These are phyloP conservation scores for Gallinago media DNA, from an alignment of 2,113 vertebrate genomes.

Conservation along the genomic window DNA sequence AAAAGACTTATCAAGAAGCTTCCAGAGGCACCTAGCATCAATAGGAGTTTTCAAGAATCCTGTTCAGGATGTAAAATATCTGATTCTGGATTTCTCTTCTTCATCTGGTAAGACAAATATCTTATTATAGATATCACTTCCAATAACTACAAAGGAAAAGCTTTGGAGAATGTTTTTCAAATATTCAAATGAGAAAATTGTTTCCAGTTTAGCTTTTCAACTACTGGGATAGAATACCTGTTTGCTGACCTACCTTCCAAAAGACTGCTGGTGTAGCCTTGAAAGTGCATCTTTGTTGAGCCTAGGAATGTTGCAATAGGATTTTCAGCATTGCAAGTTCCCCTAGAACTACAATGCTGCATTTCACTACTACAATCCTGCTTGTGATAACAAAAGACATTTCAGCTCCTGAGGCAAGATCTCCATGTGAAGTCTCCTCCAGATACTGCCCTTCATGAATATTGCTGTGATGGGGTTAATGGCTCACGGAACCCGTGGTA, in stretches of 20 bases:
- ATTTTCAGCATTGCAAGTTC: background rate
- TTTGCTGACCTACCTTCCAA: background rate
- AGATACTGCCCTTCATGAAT: background rate
- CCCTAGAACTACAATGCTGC: background rate
- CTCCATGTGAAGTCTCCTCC: background rate
- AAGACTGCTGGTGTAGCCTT: background rate
- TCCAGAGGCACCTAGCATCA: background rate
- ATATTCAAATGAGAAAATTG: background rate
- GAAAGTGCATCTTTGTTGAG: background rate
- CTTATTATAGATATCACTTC: background rate
- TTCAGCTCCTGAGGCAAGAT: background rate
- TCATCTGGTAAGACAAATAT: background rate
- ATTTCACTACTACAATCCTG: background rate
- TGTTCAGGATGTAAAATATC: background rate
- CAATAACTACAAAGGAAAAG: background rate
- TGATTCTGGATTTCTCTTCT: background rate
- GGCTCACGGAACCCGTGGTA: background rate
- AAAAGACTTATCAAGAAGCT: background rate
- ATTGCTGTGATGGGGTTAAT: background rate
- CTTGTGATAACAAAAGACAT: background rate
- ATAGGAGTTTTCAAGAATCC: background rate
- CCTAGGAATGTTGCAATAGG: background rate
- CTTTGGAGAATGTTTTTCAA: background rate
- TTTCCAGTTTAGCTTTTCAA: background rate
- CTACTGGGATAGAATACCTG: background rate